A percentile compares a stretch with the other conserved stretches of the same genome.
These are phyloP conservation scores for Ips nitidus DNA, from an alignment of 1,140 invertebrate genomes.

Conservation along the genomic window DNA sequence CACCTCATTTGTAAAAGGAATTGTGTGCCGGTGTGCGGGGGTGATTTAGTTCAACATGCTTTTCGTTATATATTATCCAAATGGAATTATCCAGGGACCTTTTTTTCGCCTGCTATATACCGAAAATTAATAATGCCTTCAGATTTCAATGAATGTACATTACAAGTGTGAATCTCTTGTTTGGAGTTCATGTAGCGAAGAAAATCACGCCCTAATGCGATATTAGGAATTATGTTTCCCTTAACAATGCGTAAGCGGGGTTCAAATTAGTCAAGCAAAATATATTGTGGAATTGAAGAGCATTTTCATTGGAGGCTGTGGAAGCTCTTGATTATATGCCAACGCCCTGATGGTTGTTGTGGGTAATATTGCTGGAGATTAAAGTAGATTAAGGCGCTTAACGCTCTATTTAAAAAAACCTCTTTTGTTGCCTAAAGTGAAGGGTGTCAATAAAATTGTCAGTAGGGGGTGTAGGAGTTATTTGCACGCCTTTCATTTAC, in stretches of 20 bases:
- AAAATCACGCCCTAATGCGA: constrained; percentile 32
- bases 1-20: constrained; percentile 18
- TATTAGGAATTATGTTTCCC: constrained; percentile 24
- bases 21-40: constrained; percentile 2
- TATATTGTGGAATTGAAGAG: constrained; percentile 33
- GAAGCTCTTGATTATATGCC: constrained; percentile 19
- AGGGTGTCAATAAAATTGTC: constrained; percentile 12
- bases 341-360: constrained; percentile 24
- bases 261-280: constrained; percentile 36
- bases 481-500: no score
- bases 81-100: no score
- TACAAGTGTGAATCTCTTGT: constrained; percentile 16
- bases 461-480: not conserved
- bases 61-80: no score
- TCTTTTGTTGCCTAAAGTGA: constrained; percentile 7
- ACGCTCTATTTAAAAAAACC: constrained; percentile 17
- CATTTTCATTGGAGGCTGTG: constrained; percentile 26
- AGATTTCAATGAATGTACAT: not conserved
- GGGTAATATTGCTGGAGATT: constrained; percentile 24
- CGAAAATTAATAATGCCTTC: no score
- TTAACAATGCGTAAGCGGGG: constrained; percentile 21
- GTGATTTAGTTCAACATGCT: not conserved
- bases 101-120: no score
- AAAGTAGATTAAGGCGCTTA: constrained; percentile 26
- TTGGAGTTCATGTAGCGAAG: constrained; percentile 34